Evolutionary conservation across 2,888 invertebrate genomes (phyloP).

Genomic region (Platerodrilus igneus): DNA sequence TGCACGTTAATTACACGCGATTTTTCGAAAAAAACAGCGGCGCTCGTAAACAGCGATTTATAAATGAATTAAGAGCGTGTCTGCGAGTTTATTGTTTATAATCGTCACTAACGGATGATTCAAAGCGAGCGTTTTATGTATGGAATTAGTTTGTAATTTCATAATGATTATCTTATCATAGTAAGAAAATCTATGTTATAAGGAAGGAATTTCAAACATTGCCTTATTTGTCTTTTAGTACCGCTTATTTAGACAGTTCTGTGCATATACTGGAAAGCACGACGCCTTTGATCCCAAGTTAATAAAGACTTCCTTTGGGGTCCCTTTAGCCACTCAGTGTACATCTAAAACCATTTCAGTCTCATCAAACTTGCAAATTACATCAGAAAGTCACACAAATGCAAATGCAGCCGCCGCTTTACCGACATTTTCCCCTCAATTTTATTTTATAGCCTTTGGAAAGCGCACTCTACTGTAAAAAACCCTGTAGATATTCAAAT

Average conservation of each 20-base stretch:
- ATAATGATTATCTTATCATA: too few relatives aligned
- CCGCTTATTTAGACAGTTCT: constrained; percentile 17
- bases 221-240: constrained; percentile 18
- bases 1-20: too few relatives aligned
- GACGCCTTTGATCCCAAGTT: constrained; percentile 26
- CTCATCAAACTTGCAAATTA: constrained; percentile 30
- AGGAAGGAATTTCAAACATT: too few relatives aligned
- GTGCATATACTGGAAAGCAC: constrained; percentile 17
- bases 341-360: constrained; percentile 19
- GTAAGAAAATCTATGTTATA: too few relatives aligned
- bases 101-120: too few relatives aligned
- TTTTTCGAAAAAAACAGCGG: too few relatives aligned
- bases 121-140: too few relatives aligned
- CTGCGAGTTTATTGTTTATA: too few relatives aligned
- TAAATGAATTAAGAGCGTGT: too few relatives aligned
- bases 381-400: constrained; percentile 27
- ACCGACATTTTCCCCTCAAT: constrained; percentile 28
- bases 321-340: constrained; percentile 23
- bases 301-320: constrained; percentile 27
- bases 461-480: constrained; percentile 27
- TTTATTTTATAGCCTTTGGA: constrained; percentile 29
- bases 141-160: too few relatives aligned
- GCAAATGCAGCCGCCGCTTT: constrained; percentile 27
- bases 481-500: constrained; percentile 30
- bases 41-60: too few relatives aligned